phyloP scores from a whole-genome alignment of 1,140 invertebrate genomes.

The Platorchestia sp. region DNA sequence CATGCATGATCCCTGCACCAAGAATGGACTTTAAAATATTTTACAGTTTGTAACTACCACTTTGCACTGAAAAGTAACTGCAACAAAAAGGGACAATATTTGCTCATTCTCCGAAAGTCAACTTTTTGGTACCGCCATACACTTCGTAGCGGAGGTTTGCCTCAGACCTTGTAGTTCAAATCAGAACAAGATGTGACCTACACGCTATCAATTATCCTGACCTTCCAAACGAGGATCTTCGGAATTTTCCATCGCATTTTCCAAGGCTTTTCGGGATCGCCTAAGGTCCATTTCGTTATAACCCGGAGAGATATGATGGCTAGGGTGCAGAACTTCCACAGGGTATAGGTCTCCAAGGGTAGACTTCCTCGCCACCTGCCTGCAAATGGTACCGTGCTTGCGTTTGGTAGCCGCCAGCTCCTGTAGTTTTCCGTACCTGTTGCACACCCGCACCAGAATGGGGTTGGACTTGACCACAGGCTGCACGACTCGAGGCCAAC shows the following conservation, averaged over 20 bases:
- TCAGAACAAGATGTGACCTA: background rate
- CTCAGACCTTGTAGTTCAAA: background rate
- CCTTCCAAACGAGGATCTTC: background rate
- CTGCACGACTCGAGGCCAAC: constrained; percentile 85
- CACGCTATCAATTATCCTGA: background rate
- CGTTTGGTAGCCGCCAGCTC: constrained; percentile 82
- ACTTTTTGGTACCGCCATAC: background rate
- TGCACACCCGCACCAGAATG: constrained; percentile 85
- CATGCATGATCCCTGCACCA: background rate
- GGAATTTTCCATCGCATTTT: background rate
- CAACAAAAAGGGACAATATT: background rate
- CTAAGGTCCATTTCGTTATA: background rate
- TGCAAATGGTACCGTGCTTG: constrained; percentile 77
- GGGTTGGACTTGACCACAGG: constrained; percentile 77
- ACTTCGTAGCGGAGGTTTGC: background rate
- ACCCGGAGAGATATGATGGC: background rate
- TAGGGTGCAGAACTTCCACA: constrained; percentile 49
- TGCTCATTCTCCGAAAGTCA: background rate
- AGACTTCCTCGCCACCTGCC: constrained; percentile 54
- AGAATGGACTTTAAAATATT: background rate
- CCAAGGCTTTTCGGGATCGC: background rate
- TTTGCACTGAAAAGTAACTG: background rate
- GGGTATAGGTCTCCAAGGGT: constrained; percentile 62
- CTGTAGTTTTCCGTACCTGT: constrained; percentile 79
- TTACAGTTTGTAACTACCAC: background rate